phyloP scores from a whole-genome alignment of 1,140 invertebrate species.

The Mesaphorura yosii region DNA sequence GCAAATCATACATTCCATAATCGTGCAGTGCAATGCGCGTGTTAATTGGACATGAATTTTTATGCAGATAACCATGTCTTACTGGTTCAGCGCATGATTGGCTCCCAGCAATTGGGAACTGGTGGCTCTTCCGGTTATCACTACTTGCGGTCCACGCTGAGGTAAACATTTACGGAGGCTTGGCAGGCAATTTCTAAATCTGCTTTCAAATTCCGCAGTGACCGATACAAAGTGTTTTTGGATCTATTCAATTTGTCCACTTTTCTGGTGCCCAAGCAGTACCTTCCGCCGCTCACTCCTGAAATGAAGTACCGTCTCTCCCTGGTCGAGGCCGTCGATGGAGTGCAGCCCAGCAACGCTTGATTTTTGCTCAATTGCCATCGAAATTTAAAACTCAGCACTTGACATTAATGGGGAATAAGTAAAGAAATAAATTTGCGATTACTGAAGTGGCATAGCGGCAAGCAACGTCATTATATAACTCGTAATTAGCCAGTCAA shows the following conservation, averaged over 20 bases:
- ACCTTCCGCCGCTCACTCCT: slow-evolving; percentile 74
- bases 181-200: slow-evolving; percentile 11
- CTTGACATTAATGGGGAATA: too few species aligned
- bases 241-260: slow-evolving; percentile 96
- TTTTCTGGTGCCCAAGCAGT: slow-evolving; percentile 80
- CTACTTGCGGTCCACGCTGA: slow-evolving; percentile 92
- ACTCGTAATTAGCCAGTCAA: too few species aligned
- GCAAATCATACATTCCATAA: background rate
- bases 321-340: slow-evolving; percentile 32
- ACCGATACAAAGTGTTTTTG: slow-evolving; percentile 96
- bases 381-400: too few species aligned
- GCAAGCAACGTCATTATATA: too few species aligned
- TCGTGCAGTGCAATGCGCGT: background rate
- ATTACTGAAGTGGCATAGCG: too few species aligned
- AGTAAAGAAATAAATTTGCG: too few species aligned
- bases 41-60: slow-evolving; percentile 5
- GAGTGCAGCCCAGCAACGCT: slow-evolving; percentile 3
- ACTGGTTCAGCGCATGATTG: slow-evolving; percentile 99
- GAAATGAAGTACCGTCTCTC: slow-evolving; percentile 50
- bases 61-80: slow-evolving; percentile 88
- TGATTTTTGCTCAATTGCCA: too few species aligned
- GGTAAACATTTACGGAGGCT: slow-evolving; percentile 44
- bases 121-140: slow-evolving; percentile 97
- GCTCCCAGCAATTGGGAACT: slow-evolving; percentile 88
- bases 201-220: slow-evolving; percentile 45